Evolutionary conservation across 1,140 invertebrate genomes (phyloP), one percentile per base, ranked within the genome.

Genomic region (Hetaerina americana): DNA sequence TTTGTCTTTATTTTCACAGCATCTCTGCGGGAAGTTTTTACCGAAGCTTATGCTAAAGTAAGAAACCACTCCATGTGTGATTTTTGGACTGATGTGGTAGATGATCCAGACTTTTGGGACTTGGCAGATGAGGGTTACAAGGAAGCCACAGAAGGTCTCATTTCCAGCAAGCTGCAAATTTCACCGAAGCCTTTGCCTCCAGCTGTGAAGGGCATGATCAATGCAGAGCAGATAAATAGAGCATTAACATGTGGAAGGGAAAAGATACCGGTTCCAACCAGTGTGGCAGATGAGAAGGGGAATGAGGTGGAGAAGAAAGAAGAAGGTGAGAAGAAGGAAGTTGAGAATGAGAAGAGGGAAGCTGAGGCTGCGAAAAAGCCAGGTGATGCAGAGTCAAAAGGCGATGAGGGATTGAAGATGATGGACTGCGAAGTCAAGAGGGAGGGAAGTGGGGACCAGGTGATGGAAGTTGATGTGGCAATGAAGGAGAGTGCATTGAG

Each of bases 31-130:
- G 86, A 89, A 71, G 83, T 92, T 66, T 91, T 92, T 75, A 86
- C 88, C 73, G 86, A 91, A 73, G 86, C 87, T 18, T 92, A 92
- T 75, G 85, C 83, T 40, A 85, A 87, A 70, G 86, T 91, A 0
- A 84, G 90, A 27, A 87, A 88, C 68, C 86, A 90, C 71, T 90
- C 89, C 25, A 87, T 91, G 66, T 86, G 88, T 72, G 87, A 87
- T 29, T 93, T 92, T 78, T 93, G 92, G 92, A 82, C 84, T 69
- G 90, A 88, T 77, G 86, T 84, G 72, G 81, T 85, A 73, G 89
- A 82, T 78, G 87, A 80, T 75, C 85, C 81, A 78, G 89, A 83
- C 79, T 86, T 84, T 29, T 82, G 88, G 74, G 89, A 91, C 75
- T 81, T 93, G 6, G 88, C 89, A 10, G 89, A 91, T 74, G 40